These are phyloP conservation scores for Rhinogobius similis DNA, from an alignment of 2,113 vertebrate species.

Conservation along the genomic window DNA sequence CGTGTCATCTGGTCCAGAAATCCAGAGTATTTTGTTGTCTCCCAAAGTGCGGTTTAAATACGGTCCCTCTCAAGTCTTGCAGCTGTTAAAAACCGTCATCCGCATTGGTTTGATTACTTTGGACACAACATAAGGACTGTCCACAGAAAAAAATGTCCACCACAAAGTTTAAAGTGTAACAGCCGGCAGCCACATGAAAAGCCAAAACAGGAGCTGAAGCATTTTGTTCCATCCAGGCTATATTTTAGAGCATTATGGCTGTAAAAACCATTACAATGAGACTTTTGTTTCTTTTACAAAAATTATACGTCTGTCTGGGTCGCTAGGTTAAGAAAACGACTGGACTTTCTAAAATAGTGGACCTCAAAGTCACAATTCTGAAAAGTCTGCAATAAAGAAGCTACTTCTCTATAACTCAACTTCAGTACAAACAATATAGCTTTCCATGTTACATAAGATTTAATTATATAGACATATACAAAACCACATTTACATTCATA, in stretches of 20 bases:
- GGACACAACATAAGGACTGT: constrained; percentile 67
- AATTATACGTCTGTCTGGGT: constrained; percentile 52
- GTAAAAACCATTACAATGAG: constrained; percentile 70
- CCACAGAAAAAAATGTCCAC: constrained; percentile 57
- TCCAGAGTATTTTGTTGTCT: constrained; percentile 28
- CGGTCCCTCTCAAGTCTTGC: constrained; percentile 27
- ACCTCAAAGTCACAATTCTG: constrained; percentile 31
- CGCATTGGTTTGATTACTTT: constrained; percentile 65
- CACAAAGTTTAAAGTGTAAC: constrained; percentile 70
- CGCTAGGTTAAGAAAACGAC: constrained; percentile 44
- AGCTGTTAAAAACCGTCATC: constrained; percentile 63
- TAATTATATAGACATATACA: not conserved
- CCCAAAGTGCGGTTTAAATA: constrained; percentile 47
- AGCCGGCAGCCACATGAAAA: constrained; percentile 68
- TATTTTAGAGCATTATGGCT: constrained; percentile 64
- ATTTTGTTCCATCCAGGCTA: constrained; percentile 58
- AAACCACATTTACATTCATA: too few species aligned
- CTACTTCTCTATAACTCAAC: constrained; percentile 35
- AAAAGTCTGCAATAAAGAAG: constrained; percentile 45
- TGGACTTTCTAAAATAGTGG: constrained; percentile 38
- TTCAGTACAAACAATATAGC: constrained; percentile 3
- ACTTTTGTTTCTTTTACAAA: constrained; percentile 56
- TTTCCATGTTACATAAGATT: not conserved
- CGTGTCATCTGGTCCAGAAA: constrained; percentile 33
- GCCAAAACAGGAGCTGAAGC: constrained; percentile 43